Conservation (phyloP, 2,797 vertebrate species). For the Phoeniculus purpureus region DNA sequence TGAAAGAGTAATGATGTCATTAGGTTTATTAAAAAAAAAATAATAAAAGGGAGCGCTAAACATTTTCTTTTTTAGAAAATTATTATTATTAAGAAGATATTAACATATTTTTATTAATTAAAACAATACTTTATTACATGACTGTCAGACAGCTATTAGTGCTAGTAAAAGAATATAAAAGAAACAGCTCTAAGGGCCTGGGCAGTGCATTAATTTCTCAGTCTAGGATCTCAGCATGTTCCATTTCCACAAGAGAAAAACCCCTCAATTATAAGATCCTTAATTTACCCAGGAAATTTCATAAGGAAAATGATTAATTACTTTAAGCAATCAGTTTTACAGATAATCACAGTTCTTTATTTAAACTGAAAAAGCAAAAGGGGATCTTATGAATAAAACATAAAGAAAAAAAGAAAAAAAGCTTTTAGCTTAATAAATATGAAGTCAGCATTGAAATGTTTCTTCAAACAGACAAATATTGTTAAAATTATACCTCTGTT, state of each 20-base stretch:
- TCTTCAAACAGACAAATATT: constrained; percentile 20
- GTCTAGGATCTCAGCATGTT: constrained; percentile 39
- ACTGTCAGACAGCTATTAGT: background rate
- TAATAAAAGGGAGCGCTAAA: background rate
- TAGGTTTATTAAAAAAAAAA: background rate
- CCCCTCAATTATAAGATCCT: constrained; percentile 66
- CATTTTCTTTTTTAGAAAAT: background rate
- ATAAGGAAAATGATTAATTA: constrained; percentile 77
- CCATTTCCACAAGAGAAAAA: constrained; percentile 71
- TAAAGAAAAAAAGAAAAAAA: constrained; percentile 6
- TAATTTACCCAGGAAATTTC: constrained; percentile 73
- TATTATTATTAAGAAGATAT: background rate
- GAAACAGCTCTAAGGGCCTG: constrained; percentile 8
- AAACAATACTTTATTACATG: background rate
- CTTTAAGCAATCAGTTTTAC: constrained; percentile 70
- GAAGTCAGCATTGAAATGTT: constrained; percentile 51
- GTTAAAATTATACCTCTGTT: constrained; percentile 26
- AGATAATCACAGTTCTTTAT: constrained; percentile 74
- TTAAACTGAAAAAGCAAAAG: constrained; percentile 62
- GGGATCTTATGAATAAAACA: constrained; percentile 65
- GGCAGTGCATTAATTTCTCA: constrained; percentile 46
- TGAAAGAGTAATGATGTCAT: background rate
- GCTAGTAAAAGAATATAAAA: background rate
- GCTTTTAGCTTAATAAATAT: constrained; percentile 40
- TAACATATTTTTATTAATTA: background rate